Conservation (phyloP, 2,888 invertebrate species). For the Catocala fraxini region DNA sequence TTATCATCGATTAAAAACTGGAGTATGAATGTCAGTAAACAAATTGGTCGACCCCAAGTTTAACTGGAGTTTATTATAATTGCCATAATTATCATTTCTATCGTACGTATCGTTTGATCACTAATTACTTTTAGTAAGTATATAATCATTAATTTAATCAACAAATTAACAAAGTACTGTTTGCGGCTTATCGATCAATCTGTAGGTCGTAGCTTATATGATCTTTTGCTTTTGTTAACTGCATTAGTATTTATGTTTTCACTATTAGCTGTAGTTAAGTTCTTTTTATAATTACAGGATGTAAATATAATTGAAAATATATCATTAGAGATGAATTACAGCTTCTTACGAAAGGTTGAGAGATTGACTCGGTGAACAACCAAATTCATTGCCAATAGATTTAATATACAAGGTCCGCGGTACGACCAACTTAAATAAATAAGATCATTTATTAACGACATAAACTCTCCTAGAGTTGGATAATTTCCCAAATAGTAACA, state of each 20-base stretch:
- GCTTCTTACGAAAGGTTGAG: constrained; percentile 9
- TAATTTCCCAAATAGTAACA: too few relatives aligned
- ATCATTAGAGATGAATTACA: constrained; percentile 20
- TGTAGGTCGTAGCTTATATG: background rate
- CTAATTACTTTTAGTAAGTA: constrained; percentile 8
- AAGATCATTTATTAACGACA: too few relatives aligned
- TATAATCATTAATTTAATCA: constrained; percentile 25
- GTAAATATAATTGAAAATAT: constrained; percentile 34
- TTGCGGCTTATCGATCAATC: constrained; percentile 5
- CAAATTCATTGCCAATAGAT: background rate
- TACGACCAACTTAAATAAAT: too few relatives aligned
- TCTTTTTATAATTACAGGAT: constrained; percentile 18
- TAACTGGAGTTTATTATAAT: constrained; percentile 17
- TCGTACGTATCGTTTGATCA: constrained; percentile 11
- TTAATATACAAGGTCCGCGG: too few relatives aligned
- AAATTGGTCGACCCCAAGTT: constrained; percentile 11
- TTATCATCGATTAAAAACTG: constrained; percentile 22
- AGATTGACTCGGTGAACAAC: background rate
- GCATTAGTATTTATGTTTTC: background rate
- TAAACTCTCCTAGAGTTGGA: too few relatives aligned
- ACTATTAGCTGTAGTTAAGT: background rate
- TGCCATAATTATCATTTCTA: constrained; percentile 10
- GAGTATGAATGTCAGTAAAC: constrained; percentile 14
- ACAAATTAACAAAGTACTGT: constrained; percentile 9
- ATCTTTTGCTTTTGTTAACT: background rate